Base-by-base conservation (phyloP, 2,113 vertebrate species). In the Aplodontia rufa region DNA sequence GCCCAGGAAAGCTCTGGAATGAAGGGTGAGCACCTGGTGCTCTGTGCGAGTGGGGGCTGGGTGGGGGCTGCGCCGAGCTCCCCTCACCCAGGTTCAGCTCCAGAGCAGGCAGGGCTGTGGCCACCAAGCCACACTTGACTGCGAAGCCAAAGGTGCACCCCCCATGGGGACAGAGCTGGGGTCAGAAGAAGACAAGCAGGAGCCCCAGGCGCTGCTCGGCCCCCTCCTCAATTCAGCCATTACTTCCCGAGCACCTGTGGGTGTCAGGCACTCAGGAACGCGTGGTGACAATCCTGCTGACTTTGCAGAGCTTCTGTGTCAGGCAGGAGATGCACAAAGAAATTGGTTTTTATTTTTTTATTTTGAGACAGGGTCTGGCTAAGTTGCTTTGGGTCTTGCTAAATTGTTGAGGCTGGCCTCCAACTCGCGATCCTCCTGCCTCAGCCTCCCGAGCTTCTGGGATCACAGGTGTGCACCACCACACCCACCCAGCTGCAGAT, bases 171-270 rank as follows among this genome's bases (percentile, higher is more conserved):
- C 28, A 28, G 60, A 37, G 20, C 32, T 6, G 14, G 28, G 45
- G 24, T 62, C 16, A 37, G n/a, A n/a, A n/a, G n/a, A n/a, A 19
- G 69, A 20, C 26, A 30, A 30, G 10, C n/a, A 26, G 42, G 64
- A 55, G 8, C n/a, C 40, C 37, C 12, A 3, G 0, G 17, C 5
- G n/a, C n/a, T 17, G 11, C 12, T 11, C 20, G 17, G 10, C 8
- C 12, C 9, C 66, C 49, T 9, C n/a, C 7, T 8, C 26, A 47
- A 0, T 13, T 32, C n/a, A 28, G 35, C 40, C 2, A 0, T 22
- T 37, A 4, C n/a, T 75, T 91, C 45, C 86, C 30, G 35, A 72
- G 85, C 5, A 12, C 14, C 47, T 35, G 2, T 6, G 6, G 35
- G 30, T 9, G 6, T 35, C 2, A 6, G 71, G 49, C 3, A 8